These are phyloP conservation scores for Lasioglossum morio DNA, from an alignment of 2,888 invertebrate species.

Conservation along the genomic window DNA sequence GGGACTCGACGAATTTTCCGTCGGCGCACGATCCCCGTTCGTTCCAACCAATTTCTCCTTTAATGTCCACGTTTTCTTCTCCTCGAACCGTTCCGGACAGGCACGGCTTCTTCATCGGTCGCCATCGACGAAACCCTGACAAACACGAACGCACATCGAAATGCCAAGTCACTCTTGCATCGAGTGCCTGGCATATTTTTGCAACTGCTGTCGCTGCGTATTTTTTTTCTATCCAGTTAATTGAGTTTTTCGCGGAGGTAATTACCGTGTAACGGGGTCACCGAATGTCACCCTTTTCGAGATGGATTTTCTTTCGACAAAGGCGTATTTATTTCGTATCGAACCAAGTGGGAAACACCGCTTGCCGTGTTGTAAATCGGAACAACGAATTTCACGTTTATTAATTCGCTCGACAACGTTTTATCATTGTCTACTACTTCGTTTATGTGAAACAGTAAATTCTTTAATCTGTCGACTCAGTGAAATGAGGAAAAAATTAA, in stretches of 20 bases:
- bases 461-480: background rate
- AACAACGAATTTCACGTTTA: background rate
- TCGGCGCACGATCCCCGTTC: background rate
- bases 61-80: background rate
- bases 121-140: background rate
- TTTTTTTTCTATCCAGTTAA: background rate
- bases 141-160: background rate
- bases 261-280: background rate
- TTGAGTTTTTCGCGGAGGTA: background rate
- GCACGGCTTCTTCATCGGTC: background rate
- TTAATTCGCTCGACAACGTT: background rate
- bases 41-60: background rate
- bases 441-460: too few relatives aligned
- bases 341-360: background rate
- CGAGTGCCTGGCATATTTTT: background rate
- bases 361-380: background rate
- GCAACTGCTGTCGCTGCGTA: background rate
- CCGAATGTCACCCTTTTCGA: background rate
- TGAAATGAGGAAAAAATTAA: background rate
- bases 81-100: background rate
- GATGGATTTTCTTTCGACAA: background rate
- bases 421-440: background rate
- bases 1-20: background rate
- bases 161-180: background rate
- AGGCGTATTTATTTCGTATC: background rate